Conservation (phyloP, 1,140 invertebrate species). For the Zaprionus taronus region DNA sequence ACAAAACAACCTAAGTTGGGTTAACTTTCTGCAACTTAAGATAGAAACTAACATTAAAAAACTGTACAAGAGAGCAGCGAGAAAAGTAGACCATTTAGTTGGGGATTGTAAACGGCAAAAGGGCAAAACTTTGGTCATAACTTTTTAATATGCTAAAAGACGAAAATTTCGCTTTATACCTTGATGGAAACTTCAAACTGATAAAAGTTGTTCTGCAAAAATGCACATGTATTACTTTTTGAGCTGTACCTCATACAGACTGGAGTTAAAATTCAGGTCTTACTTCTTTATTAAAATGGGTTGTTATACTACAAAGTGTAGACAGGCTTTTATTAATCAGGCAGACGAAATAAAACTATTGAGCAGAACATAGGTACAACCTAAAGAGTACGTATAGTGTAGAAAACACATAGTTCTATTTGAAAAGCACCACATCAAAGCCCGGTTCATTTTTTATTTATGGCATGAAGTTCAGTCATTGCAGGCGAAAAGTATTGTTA, state of each 20-base stretch:
- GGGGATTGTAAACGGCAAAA: background rate
- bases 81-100: background rate
- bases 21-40: conserved; percentile 2
- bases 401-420: conserved; percentile 38
- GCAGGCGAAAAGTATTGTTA: conserved; percentile 9
- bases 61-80: background rate
- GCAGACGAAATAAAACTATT: too few species aligned
- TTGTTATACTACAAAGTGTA: too few species aligned
- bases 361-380: too few species aligned
- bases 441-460: conserved; percentile 3
- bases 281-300: too few species aligned
- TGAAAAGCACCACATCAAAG: background rate
- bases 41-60: background rate
- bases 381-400: background rate
- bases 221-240: background rate
- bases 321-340: too few species aligned
- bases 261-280: background rate
- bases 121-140: background rate
- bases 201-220: background rate
- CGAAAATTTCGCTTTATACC: background rate
- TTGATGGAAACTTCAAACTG: conserved; percentile 3
- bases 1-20: background rate
- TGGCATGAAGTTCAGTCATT: background rate
- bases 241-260: background rate
- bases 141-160: background rate